phyloP scores from a whole-genome alignment of 1,140 invertebrate species.

The Popillia japonica region DNA sequence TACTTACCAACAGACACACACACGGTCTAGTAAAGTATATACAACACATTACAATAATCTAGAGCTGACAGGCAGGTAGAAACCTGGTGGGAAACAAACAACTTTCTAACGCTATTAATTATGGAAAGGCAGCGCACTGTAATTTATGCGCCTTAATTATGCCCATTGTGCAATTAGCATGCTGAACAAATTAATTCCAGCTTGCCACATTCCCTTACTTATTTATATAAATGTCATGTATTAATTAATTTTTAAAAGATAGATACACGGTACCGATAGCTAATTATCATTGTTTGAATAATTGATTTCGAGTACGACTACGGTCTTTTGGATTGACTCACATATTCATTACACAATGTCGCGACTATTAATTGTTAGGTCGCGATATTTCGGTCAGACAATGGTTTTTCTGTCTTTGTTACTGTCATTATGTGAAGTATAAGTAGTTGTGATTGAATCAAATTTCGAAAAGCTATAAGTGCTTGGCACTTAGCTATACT shows the following conservation, averaged over 20 bases:
- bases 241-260: constrained; percentile 22
- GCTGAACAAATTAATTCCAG: constrained; percentile 30
- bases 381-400: not conserved
- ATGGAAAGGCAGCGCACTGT: constrained; percentile 22
- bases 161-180: constrained; percentile 20
- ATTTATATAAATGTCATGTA: constrained; percentile 22
- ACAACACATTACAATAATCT: not conserved
- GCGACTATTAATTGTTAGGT: not conserved
- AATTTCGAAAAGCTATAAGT: too few species aligned
- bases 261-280: constrained; percentile 7
- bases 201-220: constrained; percentile 10
- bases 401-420: too few species aligned
- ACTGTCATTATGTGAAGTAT: too few species aligned
- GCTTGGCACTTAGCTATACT: too few species aligned
- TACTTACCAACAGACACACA: not conserved
- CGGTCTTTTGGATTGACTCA: not conserved
- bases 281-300: constrained; percentile 29
- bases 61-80: constrained; percentile 26
- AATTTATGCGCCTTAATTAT: constrained; percentile 23
- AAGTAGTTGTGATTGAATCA: too few species aligned
- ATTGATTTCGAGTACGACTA: constrained; percentile 8
- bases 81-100: constrained; percentile 26
- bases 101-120: constrained; percentile 28
- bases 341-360: constrained; percentile 1
- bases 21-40: not conserved